These are phyloP conservation scores for Plestiodon gilberti DNA, from an alignment of 2,113 vertebrate genomes.

Conservation along the genomic window DNA sequence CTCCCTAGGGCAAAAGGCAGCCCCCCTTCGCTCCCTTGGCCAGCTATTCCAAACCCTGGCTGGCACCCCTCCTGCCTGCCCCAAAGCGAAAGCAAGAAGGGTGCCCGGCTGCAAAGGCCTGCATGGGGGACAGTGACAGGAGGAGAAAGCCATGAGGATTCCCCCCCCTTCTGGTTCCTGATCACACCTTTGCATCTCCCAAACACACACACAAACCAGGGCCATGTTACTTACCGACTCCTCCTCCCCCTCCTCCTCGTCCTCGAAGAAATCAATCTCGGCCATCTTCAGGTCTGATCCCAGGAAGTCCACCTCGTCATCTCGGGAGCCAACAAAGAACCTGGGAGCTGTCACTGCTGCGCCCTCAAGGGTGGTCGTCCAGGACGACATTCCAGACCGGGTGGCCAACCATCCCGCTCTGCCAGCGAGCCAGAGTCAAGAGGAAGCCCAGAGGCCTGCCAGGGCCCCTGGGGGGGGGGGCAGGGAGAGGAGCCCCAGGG, in stretches of 20 bases:
- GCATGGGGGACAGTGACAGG: no score
- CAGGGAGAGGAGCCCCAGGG: background rate
- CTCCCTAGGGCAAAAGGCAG: no score
- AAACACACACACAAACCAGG: no score
- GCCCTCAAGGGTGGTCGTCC: conserved; percentile 89
- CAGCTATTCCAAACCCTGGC: no score
- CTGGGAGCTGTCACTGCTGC: conserved; percentile 79
- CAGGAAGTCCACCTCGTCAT: conserved; percentile 90
- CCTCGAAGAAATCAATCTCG: conserved; percentile 92
- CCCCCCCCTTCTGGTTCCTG: no score
- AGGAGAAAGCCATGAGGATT: no score
- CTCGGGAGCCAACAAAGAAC: conserved; percentile 96
- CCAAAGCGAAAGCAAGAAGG: no score
- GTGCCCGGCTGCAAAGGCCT: background rate
- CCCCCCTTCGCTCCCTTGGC: no score
- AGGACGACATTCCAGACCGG: conserved; percentile 92
- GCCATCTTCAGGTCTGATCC: conserved; percentile 86
- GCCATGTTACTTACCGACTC: conserved; percentile 63
- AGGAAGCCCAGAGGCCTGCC: no score
- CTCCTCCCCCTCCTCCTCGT: conserved; percentile 77
- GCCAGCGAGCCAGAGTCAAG: conserved; percentile 43
- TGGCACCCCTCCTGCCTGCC: no score
- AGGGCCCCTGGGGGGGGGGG: background rate
- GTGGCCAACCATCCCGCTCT: conserved; percentile 82
- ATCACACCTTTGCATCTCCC: no score